Percentiles rank a stretch among this genome's conserved stretches.
Evolutionary conservation across 2,888 invertebrate genomes (phyloP).

Genomic region (Theretra japonica): DNA sequence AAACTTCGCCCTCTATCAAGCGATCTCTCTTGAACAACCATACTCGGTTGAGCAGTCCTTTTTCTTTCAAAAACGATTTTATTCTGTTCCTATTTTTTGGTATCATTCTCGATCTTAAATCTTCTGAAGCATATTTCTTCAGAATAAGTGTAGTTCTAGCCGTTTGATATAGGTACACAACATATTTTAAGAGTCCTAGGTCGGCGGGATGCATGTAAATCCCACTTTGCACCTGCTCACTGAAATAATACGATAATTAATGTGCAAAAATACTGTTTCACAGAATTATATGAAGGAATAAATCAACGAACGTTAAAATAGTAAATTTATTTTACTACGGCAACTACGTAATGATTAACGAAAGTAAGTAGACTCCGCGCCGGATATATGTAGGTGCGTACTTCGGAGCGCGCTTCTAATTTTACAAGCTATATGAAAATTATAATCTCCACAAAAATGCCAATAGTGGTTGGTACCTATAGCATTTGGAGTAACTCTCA

Average conservation of each 20-base stretch:
- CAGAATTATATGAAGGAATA: too few species aligned
- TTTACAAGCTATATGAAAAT: too few species aligned
- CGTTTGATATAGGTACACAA: conserved; percentile 50
- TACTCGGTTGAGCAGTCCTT: conserved; percentile 38
- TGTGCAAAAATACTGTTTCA: too few species aligned
- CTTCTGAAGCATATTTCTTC: not conserved
- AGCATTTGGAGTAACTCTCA: too few species aligned
- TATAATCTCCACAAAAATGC: too few species aligned
- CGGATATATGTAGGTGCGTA: too few species aligned
- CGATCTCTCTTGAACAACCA: conserved; percentile 41
- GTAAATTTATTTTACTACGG: too few species aligned
- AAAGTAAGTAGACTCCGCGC: too few species aligned
- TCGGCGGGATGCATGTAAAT: conserved; percentile 55
- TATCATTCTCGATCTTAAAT: conserved; percentile 31
- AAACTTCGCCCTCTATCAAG: conserved; percentile 30
- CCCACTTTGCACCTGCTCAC: conserved; percentile 39
- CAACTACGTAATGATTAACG: too few species aligned
- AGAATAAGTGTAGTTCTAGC: conserved; percentile 35
- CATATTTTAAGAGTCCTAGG: conserved; percentile 60
- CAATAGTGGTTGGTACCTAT: too few species aligned
- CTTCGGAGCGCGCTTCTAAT: too few species aligned
- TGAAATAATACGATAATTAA: conserved; percentile 35
- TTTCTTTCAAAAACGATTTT: conserved; percentile 38
- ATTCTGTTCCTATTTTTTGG: conserved; percentile 44
- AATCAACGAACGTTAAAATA: too few species aligned